Percentiles rank a stretch among this genome's conserved stretches.
Evolutionary conservation across 2,888 invertebrate species (phyloP).

Genomic region (Eupsilia transversa): DNA sequence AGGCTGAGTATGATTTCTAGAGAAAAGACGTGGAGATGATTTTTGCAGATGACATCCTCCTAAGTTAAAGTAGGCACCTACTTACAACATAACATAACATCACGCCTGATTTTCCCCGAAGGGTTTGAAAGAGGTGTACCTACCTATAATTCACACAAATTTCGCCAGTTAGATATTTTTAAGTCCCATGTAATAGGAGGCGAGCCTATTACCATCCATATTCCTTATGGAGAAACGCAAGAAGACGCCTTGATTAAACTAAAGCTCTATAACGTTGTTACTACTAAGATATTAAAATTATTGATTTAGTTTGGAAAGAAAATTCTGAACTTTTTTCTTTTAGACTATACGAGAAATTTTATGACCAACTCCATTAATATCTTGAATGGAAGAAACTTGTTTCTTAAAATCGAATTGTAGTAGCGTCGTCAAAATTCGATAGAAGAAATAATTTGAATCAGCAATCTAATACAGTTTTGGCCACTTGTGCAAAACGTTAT

Average conservation of each 20-base stretch:
- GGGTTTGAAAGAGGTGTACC: background rate
- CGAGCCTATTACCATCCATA: background rate
- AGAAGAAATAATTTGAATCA: background rate
- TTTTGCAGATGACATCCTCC: background rate
- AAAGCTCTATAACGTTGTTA: background rate
- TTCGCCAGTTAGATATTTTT: background rate
- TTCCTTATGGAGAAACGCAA: too few relatives aligned
- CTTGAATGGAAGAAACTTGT: background rate
- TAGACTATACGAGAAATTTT: background rate
- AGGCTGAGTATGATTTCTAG: background rate
- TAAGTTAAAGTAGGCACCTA: background rate
- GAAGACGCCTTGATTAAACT: background rate
- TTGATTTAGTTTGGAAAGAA: background rate
- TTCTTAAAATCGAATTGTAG: background rate
- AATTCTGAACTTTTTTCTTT: slow-evolving; percentile 1
- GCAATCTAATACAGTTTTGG: slow-evolving; percentile 10
- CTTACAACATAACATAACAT: background rate
- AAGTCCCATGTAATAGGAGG: background rate
- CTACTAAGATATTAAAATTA: background rate
- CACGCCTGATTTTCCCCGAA: background rate
- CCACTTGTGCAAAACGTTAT: slow-evolving; percentile 33
- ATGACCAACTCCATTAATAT: background rate
- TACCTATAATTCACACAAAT: background rate
- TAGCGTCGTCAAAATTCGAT: background rate
- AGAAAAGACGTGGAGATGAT: background rate